phyloP scores from a whole-genome alignment of 2,113 vertebrate genomes.

The Delphinapterus leucas region DNA sequence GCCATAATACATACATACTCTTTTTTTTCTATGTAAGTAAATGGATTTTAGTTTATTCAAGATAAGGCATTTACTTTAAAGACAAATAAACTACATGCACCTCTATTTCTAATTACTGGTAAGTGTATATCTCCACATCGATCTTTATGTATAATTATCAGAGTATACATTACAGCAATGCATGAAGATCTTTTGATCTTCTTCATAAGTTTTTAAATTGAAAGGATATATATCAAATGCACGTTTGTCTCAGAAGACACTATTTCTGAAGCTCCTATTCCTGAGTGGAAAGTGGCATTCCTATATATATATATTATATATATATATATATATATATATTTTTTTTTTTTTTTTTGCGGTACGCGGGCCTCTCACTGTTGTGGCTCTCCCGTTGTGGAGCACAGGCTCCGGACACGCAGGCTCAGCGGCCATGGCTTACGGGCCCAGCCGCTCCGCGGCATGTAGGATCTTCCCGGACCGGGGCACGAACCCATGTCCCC shows the following conservation, averaged over 20 bases:
- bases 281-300: neutral
- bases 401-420: too few species aligned
- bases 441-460: too few species aligned
- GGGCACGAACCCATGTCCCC: too few species aligned
- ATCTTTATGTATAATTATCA: neutral
- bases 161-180: neutral
- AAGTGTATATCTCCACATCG: neutral
- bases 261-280: neutral
- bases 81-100: neutral
- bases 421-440: too few species aligned
- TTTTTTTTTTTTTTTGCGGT: fast-evolving
- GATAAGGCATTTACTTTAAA: neutral
- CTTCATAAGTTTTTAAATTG: neutral
- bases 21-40: neutral
- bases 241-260: neutral
- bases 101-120: neutral
- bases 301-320: neutral
- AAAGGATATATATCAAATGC: neutral
- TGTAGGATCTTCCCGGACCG: too few species aligned
- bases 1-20: neutral
- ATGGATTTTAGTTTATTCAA: neutral
- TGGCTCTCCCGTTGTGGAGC: too few species aligned
- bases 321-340: too few species aligned
- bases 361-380: too few species aligned
- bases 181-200: neutral